Conservation (phyloP, 1,140 invertebrate genomes). For the Pseudomyrmex flavicornis region DNA sequence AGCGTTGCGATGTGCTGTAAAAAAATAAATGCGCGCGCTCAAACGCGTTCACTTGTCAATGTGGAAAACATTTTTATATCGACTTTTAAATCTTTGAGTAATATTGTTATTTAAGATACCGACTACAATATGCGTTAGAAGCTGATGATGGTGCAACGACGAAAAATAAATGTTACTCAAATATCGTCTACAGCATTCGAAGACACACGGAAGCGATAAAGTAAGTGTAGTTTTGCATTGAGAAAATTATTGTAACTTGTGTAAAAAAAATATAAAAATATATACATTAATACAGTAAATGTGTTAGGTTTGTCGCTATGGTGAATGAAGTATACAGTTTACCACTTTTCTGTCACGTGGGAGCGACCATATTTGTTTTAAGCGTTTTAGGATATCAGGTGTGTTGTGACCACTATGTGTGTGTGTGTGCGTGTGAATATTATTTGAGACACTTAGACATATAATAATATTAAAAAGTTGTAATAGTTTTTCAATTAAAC, state of each 20-base stretch:
- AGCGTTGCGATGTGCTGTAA: not conserved
- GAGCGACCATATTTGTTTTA: not conserved
- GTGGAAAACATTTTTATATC: not conserved
- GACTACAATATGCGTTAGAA: not conserved
- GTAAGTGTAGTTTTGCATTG: too few species aligned
- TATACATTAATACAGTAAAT: not conserved
- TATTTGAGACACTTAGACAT: too few species aligned
- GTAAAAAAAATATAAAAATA: not conserved
- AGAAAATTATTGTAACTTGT: too few species aligned
- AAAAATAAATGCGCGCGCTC: not conserved
- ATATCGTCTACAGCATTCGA: not conserved
- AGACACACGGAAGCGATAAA: not conserved
- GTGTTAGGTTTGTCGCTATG: constrained; percentile 10
- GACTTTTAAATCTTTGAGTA: not conserved
- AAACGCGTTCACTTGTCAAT: not conserved
- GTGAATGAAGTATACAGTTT: constrained; percentile 13
- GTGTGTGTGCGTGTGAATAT: too few species aligned
- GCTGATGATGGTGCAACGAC: not conserved
- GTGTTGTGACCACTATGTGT: not conserved
- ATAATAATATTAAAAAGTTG: constrained; percentile 11
- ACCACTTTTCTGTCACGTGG: constrained; percentile 20
- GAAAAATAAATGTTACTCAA: not conserved
- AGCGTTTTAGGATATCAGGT: constrained; percentile 40
- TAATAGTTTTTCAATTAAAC: too few species aligned
- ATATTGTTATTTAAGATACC: not conserved